phyloP scores from a whole-genome alignment of 1,140 invertebrate genomes.

The Trypoxylus dichotomus region DNA sequence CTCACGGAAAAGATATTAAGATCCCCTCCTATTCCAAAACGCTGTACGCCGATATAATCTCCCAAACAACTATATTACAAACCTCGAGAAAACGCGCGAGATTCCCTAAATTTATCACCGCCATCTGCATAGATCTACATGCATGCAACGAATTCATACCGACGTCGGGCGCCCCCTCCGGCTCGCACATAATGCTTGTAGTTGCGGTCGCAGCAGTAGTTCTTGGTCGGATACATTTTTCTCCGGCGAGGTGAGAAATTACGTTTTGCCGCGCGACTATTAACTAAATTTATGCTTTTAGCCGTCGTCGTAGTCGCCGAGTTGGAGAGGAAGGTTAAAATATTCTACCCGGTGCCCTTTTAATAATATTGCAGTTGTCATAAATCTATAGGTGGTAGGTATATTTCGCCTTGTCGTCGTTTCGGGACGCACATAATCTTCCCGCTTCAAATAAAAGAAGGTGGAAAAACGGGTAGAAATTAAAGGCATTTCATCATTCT shows the following conservation, averaged over 20 bases:
- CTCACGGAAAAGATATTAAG: no score
- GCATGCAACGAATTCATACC: no score
- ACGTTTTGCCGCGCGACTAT: neutral
- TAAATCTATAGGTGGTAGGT: neutral
- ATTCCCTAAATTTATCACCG: no score
- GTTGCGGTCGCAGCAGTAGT: neutral
- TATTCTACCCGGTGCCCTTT: neutral
- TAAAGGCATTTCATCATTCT: neutral
- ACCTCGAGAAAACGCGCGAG: no score
- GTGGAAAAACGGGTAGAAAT: neutral
- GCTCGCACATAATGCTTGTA: neutral
- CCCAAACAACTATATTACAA: no score
- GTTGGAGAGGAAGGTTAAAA: neutral
- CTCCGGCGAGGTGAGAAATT: neutral
- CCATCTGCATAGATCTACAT: no score
- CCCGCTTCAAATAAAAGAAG: neutral
- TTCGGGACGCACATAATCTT: neutral
- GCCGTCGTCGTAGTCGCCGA: neutral
- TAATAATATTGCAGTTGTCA: constrained; percentile 7
- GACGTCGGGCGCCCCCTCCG: neutral
- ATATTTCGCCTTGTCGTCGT: no score
- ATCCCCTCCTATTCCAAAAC: no score
- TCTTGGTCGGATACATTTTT: neutral
- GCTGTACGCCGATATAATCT: no score
- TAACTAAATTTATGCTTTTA: constrained; percentile 4